Conservation (phyloP, 2,888 invertebrate genomes). For the Xestia rhomboidea region DNA sequence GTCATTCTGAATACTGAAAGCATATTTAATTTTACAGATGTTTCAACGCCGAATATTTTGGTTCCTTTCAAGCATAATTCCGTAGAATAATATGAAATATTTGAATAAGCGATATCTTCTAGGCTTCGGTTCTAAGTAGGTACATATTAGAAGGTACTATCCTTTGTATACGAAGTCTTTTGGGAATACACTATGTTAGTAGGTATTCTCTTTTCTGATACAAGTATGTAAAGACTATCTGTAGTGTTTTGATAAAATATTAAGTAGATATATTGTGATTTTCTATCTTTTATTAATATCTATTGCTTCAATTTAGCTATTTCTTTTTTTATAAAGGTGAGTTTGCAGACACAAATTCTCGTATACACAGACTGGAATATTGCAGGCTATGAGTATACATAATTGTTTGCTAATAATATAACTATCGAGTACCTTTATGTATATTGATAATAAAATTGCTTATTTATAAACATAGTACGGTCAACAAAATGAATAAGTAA, state of each 20-base stretch:
- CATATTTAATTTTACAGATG: neutral
- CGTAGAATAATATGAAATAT: constrained; percentile 1
- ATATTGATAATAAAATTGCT: too few species aligned
- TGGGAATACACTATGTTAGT: neutral
- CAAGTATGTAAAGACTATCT: neutral
- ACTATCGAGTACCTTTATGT: neutral
- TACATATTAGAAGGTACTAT: neutral
- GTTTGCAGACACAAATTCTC: neutral
- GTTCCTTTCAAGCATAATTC: neutral
- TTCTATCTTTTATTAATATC: neutral
- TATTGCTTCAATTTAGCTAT: neutral
- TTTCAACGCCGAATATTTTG: neutral
- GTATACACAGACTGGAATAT: neutral
- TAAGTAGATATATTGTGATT: neutral
- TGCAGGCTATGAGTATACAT: neutral
- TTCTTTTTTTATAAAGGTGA: neutral
- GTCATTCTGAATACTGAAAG: constrained; percentile 7
- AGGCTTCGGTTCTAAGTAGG: neutral
- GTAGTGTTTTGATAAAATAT: neutral
- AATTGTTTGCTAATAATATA: neutral
- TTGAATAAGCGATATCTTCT: neutral
- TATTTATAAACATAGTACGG: neutral
- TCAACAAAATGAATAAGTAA: too few species aligned
- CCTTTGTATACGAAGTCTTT: neutral
- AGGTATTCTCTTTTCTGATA: neutral